These are phyloP conservation scores for Dynastes maya DNA, from an alignment of 2,888 invertebrate genomes.

Conservation along the genomic window DNA sequence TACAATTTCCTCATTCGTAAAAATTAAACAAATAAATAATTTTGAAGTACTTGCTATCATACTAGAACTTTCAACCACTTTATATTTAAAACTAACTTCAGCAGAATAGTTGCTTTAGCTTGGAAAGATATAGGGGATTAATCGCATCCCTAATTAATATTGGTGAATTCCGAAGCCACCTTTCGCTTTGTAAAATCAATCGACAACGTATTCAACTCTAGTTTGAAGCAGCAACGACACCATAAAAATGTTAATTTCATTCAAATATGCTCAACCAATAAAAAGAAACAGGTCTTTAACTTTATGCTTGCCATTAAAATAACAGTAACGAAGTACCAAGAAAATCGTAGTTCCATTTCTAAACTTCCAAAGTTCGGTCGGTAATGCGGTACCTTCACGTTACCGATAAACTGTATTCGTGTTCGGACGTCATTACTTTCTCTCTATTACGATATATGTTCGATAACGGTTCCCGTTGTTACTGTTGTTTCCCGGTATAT, in stretches of 20 bases:
- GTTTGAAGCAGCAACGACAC: neutral
- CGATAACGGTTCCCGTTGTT: slow-evolving; percentile 65
- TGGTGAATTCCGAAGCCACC: neutral
- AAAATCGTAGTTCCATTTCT: slow-evolving; percentile 37
- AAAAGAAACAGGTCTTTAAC: slow-evolving; percentile 33
- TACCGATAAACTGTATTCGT: slow-evolving; percentile 60
- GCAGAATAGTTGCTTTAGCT: no score
- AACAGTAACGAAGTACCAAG: slow-evolving; percentile 27
- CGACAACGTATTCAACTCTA: slow-evolving; percentile 7
- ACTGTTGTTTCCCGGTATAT: slow-evolving; percentile 62
- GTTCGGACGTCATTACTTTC: slow-evolving; percentile 66
- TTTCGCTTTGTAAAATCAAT: slow-evolving; percentile 11
- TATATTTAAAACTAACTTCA: no score
- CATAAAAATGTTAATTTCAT: slow-evolving; percentile 43
- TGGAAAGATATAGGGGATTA: neutral
- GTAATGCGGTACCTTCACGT: slow-evolving; percentile 35
- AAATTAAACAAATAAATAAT: no score
- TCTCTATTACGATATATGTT: slow-evolving; percentile 67
- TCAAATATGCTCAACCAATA: slow-evolving; percentile 8
- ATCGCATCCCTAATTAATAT: neutral
- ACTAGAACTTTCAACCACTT: no score
- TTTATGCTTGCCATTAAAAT: slow-evolving; percentile 41
- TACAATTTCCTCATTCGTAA: no score
- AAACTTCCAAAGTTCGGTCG: slow-evolving; percentile 36
- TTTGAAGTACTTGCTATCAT: no score